Conservation (phyloP, 2,797 vertebrate species). For the Sphenopsis melanotis region DNA sequence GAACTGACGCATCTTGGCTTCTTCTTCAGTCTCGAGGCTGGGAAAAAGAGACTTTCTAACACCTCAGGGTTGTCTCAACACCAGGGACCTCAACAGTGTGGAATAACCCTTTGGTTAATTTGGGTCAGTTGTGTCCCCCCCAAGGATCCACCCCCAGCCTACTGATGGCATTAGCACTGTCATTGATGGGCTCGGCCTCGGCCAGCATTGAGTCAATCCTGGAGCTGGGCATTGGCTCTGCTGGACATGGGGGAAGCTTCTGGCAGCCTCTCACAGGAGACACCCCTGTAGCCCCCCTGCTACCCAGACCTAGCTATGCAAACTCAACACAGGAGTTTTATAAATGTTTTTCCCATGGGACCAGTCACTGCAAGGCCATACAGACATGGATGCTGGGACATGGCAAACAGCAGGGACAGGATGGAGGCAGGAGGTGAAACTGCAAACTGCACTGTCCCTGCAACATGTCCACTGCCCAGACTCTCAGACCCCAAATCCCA, state of each 20-base stretch:
- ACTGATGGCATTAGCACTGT: rapidly evolving
- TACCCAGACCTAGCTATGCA: not conserved
- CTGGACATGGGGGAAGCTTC: not conserved
- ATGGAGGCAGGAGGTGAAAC: not conserved
- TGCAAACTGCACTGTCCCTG: not conserved
- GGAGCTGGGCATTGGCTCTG: not conserved
- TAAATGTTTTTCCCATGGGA: not conserved
- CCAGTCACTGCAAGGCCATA: not conserved
- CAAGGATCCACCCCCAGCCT: not conserved
- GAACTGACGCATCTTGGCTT: no score
- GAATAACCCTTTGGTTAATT: not conserved
- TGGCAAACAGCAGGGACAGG: not conserved
- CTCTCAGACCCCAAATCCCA: not conserved
- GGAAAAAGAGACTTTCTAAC: no score
- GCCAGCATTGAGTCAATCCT: not conserved
- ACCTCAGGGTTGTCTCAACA: no score
- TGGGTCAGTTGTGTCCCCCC: not conserved
- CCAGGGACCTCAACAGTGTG: no score
- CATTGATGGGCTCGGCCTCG: rapidly evolving
- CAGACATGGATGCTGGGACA: rapidly evolving
- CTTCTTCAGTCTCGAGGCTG: no score
- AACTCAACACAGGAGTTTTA: not conserved
- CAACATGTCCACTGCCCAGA: rapidly evolving
- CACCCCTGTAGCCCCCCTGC: not conserved
- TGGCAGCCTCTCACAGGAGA: not conserved